Evolutionary conservation across 2,113 vertebrate genomes (phyloP).

Genomic region (Aplodontia rufa): DNA sequence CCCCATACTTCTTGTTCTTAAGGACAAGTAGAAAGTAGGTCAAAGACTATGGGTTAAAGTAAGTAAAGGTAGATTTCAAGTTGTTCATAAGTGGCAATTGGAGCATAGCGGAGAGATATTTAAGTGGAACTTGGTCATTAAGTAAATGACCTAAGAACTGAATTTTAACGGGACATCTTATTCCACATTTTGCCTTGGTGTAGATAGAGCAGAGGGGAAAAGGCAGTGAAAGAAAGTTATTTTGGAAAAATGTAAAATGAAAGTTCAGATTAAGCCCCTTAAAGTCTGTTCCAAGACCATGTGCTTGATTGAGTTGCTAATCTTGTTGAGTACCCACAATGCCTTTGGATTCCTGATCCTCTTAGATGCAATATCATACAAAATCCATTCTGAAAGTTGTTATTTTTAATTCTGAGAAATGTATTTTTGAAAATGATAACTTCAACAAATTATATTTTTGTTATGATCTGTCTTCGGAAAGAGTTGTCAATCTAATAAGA

Average conservation of each 20-base stretch:
- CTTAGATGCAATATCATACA: neutral
- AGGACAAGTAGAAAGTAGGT: neutral
- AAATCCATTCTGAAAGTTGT: constrained; percentile 16
- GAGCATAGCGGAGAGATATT: neutral
- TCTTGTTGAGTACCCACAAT: neutral
- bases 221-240: neutral
- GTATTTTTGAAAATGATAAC: neutral
- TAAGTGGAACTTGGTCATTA: neutral
- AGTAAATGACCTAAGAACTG: neutral
- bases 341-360: neutral
- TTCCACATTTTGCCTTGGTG: neutral
- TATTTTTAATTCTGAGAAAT: constrained; percentile 6
- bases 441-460: constrained; percentile 20
- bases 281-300: neutral
- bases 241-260: neutral
- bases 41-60: neutral
- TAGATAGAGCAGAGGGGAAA: neutral
- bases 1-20: neutral
- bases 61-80: neutral
- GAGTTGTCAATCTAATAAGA: neutral
- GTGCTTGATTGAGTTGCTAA: neutral
- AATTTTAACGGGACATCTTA: neutral
- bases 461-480: constrained; percentile 26
- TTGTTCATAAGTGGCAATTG: neutral
- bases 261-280: neutral